Evolutionary conservation across 2,888 invertebrate species (phyloP).

Genomic region (Tetropium fuscum): DNA sequence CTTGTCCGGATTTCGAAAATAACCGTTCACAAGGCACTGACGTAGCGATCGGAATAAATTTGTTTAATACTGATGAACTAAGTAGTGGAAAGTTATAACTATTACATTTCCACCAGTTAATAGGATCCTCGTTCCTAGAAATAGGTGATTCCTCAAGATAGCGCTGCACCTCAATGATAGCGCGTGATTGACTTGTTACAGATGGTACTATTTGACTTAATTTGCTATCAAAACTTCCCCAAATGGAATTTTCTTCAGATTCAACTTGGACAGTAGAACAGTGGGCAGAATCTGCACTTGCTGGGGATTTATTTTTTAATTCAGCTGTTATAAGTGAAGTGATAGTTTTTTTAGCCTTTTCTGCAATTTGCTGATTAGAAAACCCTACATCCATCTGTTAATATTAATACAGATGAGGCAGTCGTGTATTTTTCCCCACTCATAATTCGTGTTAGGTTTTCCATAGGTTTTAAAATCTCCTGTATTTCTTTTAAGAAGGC

Average conservation of each 20-base stretch:
- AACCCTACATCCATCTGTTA: constrained; percentile 36
- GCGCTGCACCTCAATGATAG: constrained; percentile 38
- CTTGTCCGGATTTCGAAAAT: constrained; percentile 24
- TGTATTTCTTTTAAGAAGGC: constrained; percentile 31
- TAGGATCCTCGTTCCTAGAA: constrained; percentile 27
- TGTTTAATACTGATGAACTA: constrained; percentile 25
- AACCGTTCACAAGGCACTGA: constrained; percentile 29
- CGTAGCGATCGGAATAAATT: constrained; percentile 32
- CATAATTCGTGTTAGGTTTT: constrained; percentile 37
- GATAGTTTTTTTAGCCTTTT: constrained; percentile 19
- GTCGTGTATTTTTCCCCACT: constrained; percentile 44
- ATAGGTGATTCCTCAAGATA: constrained; percentile 36
- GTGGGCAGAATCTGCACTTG: neutral
- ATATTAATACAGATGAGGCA: constrained; percentile 32
- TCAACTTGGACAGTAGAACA: neutral
- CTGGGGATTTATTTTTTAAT: constrained; percentile 2
- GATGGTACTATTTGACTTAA: too few species aligned
- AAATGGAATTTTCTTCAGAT: constrained; percentile 15
- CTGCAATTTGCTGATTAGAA: constrained; percentile 8
- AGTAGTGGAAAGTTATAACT: constrained; percentile 35
- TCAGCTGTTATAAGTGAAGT: constrained; percentile 4
- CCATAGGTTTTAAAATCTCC: constrained; percentile 41
- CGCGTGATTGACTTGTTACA: constrained; percentile 29
- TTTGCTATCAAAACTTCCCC: constrained; percentile 22
- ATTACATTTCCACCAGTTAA: constrained; percentile 40